Conservation (phyloP, 2,797 vertebrate genomes). For the Tarsius wallacei region DNA sequence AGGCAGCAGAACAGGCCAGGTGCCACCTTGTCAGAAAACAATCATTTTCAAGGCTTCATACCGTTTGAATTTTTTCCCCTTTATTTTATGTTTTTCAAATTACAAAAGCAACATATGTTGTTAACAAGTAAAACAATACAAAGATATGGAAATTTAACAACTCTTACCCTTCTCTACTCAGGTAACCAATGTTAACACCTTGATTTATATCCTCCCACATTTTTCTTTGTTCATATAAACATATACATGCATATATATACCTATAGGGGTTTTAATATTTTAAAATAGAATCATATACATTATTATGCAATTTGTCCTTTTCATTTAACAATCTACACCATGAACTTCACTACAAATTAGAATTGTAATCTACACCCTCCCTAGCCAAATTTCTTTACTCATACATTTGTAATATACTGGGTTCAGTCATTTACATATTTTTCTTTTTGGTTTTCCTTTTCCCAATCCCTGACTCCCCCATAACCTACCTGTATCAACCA, state of each 20-base stretch:
- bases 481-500: neutral
- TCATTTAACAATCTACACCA: slow-evolving; percentile 31
- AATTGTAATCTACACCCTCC: neutral
- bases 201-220: neutral
- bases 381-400: neutral
- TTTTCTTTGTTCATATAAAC: slow-evolving; percentile 38
- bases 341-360: neutral
- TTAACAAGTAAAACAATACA: slow-evolving; percentile 54
- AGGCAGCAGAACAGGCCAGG: neutral
- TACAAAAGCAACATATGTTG: slow-evolving; percentile 42
- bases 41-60: slow-evolving; percentile 4
- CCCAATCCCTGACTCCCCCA: neutral
- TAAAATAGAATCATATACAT: slow-evolving; percentile 45
- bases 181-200: neutral
- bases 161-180: neutral
- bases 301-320: slow-evolving; percentile 23
- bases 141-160: slow-evolving; percentile 63
- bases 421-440: neutral
- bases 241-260: slow-evolving; percentile 2
- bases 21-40: slow-evolving; percentile 64
- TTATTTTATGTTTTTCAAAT: slow-evolving; percentile 68
- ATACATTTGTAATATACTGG: neutral
- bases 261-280: neutral
- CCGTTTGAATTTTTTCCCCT: neutral
- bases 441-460: slow-evolving; percentile 13